Conservation (phyloP, 2,888 invertebrate genomes). For the Encarsia formosa region DNA sequence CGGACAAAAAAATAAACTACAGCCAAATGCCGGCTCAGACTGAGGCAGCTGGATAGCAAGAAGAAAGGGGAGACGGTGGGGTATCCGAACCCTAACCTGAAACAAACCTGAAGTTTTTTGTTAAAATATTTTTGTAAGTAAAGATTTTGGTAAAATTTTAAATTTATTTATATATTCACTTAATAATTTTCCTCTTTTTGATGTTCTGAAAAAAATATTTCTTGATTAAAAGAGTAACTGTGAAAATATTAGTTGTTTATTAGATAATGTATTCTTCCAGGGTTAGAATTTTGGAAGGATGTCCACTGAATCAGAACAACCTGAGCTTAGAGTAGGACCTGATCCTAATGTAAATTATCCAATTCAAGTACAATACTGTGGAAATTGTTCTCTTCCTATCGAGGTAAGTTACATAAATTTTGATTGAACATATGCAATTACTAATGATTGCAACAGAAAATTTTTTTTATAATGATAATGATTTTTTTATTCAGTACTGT, state of each 20-base stretch:
- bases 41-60: too few species aligned
- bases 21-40: too few species aligned
- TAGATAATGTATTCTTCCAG: not conserved
- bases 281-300: conserved; percentile 31
- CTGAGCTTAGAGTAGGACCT: conserved; percentile 55
- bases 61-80: too few species aligned
- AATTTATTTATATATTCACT: too few species aligned
- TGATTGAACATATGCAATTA: too few species aligned
- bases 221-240: not conserved
- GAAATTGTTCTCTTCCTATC: conserved; percentile 91
- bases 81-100: too few species aligned
- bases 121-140: too few species aligned
- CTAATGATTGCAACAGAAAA: too few species aligned
- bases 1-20: too few species aligned
- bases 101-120: too few species aligned
- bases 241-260: not conserved
- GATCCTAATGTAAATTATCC: conserved; percentile 77
- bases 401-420: conserved; percentile 63
- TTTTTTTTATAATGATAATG: not conserved
- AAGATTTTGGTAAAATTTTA: too few species aligned
- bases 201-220: not conserved
- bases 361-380: conserved; percentile 81
- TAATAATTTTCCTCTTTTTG: not conserved
- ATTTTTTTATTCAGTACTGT: conserved; percentile 69
- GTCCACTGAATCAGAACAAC: conserved; percentile 39